Evolutionary conservation across 2,888 invertebrate genomes (phyloP), one percentile per base, ranked within the genome.

Genomic region (Drosophila putrida): DNA sequence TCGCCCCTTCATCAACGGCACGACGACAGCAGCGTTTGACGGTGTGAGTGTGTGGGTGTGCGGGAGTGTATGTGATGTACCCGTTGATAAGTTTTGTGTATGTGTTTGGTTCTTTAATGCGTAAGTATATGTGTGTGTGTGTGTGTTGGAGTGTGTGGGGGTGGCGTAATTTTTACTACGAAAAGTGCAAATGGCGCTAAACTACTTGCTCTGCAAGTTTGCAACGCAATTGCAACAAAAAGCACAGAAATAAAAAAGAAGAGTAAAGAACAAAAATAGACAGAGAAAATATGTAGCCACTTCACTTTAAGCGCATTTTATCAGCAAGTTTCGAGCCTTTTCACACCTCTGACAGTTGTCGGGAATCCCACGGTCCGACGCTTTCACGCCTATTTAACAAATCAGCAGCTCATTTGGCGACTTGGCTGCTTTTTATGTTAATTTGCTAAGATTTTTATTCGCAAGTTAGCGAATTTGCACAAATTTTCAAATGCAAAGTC

Each of bases 171-270:
- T 84, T 84, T 83, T 86, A 86, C 89, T 88, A 86, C 89, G 80
- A 83, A 88, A 84, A 86, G 89, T 88, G 83, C 89, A 84, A 84
- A 84, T 88, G 84, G 84, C 76, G 89, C 83, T 87, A 86, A 84
- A 84, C 87, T 88, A 86, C 83, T 84, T 84, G 81, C 84, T 80
- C 87, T 71, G 84, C 71, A 82, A 88, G 87, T 87, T 88, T 84
- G 73, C 78, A 88, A 81, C 84, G 84, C 78, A 78, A 78, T 87
- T 83, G 78, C 84, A 74, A 64, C 60, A 80, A 67, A 61, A 72
- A 75, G 49, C 44, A 73, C 44, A 43, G 20, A 69, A 20, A 62
- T 55, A 57, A 46, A 49, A 4, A 25, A 28, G 44, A 31, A 27
- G 44, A 36, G 20, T 20, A 41, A 41, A 58, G 43, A 53, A 46